Evolutionary conservation across 2,797 vertebrate genomes (phyloP), one percentile per base, ranked within the genome.

Genomic region (Centropyge bicolor): DNA sequence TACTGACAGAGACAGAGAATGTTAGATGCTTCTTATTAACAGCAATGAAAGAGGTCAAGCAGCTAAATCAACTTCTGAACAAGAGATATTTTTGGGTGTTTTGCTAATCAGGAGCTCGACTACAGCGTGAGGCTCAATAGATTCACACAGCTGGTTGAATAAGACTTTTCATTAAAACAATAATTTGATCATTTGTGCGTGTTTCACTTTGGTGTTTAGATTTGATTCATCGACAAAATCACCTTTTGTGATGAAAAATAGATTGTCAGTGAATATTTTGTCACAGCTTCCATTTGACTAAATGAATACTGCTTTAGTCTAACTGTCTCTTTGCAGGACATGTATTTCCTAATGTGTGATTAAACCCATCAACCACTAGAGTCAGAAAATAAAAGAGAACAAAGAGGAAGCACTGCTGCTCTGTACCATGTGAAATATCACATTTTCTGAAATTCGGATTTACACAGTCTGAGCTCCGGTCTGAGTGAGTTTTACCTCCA

Each of bases 401-500:
- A 83, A 74, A 78, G 70, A 63, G 3, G 41, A 69, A 62, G 56
- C 20, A 17, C 40, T 46, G 48, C 68, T 54, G 52, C 80, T 77
- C 36, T 78, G 4, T 62, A 52, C 70, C 43, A 62, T 51, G 48
- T 74, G 20, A 77, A 82, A 84, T 77, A 74, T 74, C 51, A 71
- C 27, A 69, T 86, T 81, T 31, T 86, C 9, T 71, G 56, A 79
- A 77, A 79, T 85, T 84, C 70, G 22, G 72, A 87, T 69, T 82
- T 59, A 38, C 74, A 80, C 80, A 72, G 80, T 71, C 75, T 75
- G 67, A 65, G 67, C 75, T 76, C 54, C 40, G 81, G 75, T 78
- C 82, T 69, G 77, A 75, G 60, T 72, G 70, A 85, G 81, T 89
- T 90, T 88, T 88, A 90, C 79, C 83, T 87, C 74, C 78, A 66